Evolutionary conservation across 2,888 invertebrate genomes (phyloP), one percentile per base, ranked within the genome.

Genomic region (Ectobius pallidus): DNA sequence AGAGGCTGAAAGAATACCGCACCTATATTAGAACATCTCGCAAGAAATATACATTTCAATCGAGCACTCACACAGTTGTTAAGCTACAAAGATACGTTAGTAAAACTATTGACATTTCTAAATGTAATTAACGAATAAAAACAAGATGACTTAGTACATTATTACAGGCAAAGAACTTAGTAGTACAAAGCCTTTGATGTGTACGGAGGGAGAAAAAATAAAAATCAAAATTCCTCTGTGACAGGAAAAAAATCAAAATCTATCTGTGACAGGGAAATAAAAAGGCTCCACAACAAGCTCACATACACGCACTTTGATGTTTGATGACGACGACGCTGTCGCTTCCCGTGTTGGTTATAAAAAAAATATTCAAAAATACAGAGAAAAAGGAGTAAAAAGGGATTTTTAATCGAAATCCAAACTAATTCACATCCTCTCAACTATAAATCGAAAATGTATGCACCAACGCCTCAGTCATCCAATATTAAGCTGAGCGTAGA

Each of bases 121-220:
- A n/a, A 46, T 46, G 18, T n/a, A 46, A 46, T n/a, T n/a, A 46
- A n/a, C 3, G n/a, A n/a, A 4, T 4, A n/a, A 46, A 3, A 46
- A 46, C 9, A 46, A 34, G 7, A 27, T 30, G 65, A 46, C 27
- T 46, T 65, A 65, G 65, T 3, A 11, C 65, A 65, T 27, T 65
- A 22, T 22, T 65, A 44, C 46, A 20, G 65, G 65, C 65, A 65
- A 65, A 27, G 30, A 65, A 22, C n/a, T 65, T 34, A 27, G 34
- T n/a, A 65, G 27, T 18, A 65, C 65, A 65, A 65, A 65, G 65
- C 65, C 71, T 71, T 71, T 71, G 71, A 71, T 71, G 71, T 71
- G 61, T 49, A 46, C 39, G n/a, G 32, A 63, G 16, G n/a, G 39
- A 71, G 52, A 71, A 49, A 71, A 44, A 58, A 52, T 55, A 46